phyloP scores from a whole-genome alignment of 2,888 invertebrate species.

The Hedya salicella region DNA sequence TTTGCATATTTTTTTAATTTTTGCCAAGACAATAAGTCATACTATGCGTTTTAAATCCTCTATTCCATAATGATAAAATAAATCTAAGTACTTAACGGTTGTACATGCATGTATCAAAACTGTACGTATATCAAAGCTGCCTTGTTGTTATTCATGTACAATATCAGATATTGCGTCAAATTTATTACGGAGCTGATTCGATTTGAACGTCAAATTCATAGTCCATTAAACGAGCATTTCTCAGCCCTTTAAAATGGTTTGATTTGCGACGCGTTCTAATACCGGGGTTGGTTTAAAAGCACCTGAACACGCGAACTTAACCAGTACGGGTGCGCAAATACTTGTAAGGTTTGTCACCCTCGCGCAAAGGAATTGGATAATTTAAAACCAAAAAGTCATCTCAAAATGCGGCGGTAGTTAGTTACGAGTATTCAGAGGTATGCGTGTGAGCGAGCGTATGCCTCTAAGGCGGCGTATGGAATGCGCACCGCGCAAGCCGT shows the following conservation, averaged over 20 bases:
- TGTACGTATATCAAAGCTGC: constrained; percentile 1
- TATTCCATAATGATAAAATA: background rate
- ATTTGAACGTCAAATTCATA: constrained; percentile 32
- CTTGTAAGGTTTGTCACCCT: constrained; percentile 16
- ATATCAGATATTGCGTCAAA: constrained; percentile 29
- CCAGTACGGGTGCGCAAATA: constrained; percentile 8
- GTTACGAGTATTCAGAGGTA: constrained; percentile 1
- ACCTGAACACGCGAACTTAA: constrained; percentile 32
- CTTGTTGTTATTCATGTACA: constrained; percentile 12
- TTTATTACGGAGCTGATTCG: constrained; percentile 25
- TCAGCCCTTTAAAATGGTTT: constrained; percentile 39
- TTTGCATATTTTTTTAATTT: background rate
- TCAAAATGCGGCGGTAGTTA: background rate
- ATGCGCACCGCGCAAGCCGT: constrained; percentile 63
- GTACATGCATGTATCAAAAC: background rate
- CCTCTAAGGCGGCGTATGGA: constrained; percentile 73
- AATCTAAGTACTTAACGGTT: background rate
- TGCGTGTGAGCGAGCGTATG: constrained; percentile 32
- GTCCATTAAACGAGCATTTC: constrained; percentile 35
- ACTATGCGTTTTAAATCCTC: background rate
- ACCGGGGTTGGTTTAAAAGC: constrained; percentile 30
- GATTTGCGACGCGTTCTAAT: constrained; percentile 32
- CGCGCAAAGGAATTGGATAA: background rate
- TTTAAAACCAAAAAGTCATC: background rate
- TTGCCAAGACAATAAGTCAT: background rate